phyloP scores from a whole-genome alignment of 2,888 invertebrate genomes.

The Resseliella maxima region DNA sequence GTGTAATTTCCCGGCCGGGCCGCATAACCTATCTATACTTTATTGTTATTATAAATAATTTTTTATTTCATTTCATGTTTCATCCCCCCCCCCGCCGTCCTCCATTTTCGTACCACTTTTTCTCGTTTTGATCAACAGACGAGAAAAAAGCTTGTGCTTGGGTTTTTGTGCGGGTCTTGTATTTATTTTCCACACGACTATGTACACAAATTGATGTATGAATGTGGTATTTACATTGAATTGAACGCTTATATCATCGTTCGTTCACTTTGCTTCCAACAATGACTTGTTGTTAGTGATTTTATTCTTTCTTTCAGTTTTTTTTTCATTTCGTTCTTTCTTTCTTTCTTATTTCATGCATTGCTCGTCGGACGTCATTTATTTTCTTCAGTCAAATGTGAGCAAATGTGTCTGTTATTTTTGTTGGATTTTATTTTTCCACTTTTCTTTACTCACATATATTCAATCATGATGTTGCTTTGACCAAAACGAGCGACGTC shows the following conservation, averaged over 20 bases:
- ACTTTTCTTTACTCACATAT: background rate
- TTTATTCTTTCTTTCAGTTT: background rate
- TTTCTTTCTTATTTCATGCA: background rate
- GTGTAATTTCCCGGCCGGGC: slow-evolving; percentile 24
- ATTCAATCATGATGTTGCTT: background rate
- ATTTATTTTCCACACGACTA: slow-evolving; percentile 2
- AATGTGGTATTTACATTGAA: slow-evolving; percentile 41
- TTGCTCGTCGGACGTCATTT: background rate
- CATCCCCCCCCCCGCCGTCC: background rate
- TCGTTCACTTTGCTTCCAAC: background rate
- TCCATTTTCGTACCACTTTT: background rate
- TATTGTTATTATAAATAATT: slow-evolving; percentile 48
- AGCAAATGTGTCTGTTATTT: background rate
- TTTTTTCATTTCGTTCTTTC: too few species aligned
- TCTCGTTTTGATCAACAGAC: background rate
- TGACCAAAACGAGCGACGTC: background rate
- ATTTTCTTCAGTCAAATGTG: background rate
- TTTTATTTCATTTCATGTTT: slow-evolving; percentile 31
- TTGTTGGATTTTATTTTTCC: background rate
- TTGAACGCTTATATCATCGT: slow-evolving; percentile 30
- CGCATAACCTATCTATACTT: background rate
- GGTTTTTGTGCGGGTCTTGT: background rate
- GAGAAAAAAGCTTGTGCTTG: background rate
- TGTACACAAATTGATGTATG: slow-evolving; percentile 36
- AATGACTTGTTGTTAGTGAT: background rate